phyloP scores from a whole-genome alignment of 2,888 invertebrate genomes.

The Mesorhabditis belari region DNA sequence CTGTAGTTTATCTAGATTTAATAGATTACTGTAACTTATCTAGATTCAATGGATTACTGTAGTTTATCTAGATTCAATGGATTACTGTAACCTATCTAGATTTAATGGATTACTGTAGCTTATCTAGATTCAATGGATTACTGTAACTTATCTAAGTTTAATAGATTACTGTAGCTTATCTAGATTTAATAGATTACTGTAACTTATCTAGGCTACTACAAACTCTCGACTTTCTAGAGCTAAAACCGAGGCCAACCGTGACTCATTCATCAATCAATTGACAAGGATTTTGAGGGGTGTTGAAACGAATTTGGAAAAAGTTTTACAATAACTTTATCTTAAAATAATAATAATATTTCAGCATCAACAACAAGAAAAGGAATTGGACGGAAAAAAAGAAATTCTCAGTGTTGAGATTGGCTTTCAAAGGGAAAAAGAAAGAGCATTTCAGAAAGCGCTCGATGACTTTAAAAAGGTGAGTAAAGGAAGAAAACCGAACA shows the following conservation, averaged over 20 bases:
- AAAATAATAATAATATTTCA: background rate
- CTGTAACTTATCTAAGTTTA: too few relatives aligned
- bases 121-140: background rate
- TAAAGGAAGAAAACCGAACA: too few relatives aligned
- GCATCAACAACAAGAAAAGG: background rate
- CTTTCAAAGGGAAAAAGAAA: background rate
- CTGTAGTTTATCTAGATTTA: background rate
- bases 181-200: too few relatives aligned
- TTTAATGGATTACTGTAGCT: constrained; percentile 36
- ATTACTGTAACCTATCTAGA: constrained; percentile 42
- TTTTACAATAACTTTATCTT: background rate
- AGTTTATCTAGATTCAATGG: background rate
- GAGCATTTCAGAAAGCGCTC: background rate
- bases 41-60: background rate
- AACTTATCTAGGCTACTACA: too few relatives aligned
- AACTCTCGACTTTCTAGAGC: constrained; percentile 3
- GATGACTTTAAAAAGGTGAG: background rate
- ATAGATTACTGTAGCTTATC: too few relatives aligned
- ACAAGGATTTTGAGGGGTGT: constrained; percentile 5
- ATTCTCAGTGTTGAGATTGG: background rate
- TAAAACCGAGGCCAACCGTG: constrained; percentile 5
- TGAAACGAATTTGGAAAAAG: constrained; percentile 7
- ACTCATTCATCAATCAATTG: constrained; percentile 6
- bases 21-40: too few relatives aligned
- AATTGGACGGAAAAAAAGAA: background rate